Evolutionary conservation across 2,113 vertebrate species (phyloP), one percentile per base, ranked within the genome.

Genomic region (Petroica traversi): DNA sequence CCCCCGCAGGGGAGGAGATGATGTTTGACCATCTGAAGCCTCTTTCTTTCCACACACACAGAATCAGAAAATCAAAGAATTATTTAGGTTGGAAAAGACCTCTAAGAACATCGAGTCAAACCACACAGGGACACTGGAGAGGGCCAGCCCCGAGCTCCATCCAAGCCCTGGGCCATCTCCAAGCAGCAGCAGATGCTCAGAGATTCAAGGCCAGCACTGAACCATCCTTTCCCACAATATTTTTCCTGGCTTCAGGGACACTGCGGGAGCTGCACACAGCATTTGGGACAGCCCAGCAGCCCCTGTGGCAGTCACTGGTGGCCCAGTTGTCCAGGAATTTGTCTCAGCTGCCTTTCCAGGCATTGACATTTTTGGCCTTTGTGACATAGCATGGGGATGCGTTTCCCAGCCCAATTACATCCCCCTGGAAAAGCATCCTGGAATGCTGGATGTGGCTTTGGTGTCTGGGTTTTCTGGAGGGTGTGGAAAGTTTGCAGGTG

Each of bases 381-480:
- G 1, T 83, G 80, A 29, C 2, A 0, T 22, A n/a, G 26, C 2
- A 4, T 34, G 72, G 62, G 33, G 36, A 75, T 20, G 49, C 68
- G 62, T 40, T 73, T 54, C 38, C 11, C 33, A 14, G 38, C 8
- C 20, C 74, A 49, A 61, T 78, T 45, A 22, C 5, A 59, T 54
- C 26, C 2, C 0, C 29, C 8, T 1, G 1, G 40, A 74, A n/a
- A 59, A 55, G 74, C 2, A 4, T 19, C 5, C 22, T 24, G 52
- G 43, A 63, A 72, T 26, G 43, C 45, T 83, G 66, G 68, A 59
- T 51, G 73, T 45, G 81, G 67, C 36, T 83, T 68, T 84, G 80
- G 76, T 72, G 52, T 41, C 81, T 67, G 63, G 34, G 24, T 54
- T 40, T 76, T 73, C 67, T 17, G 54, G 68, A 59, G 58, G 54